A percentile compares a stretch with the other conserved stretches of the same genome.
phyloP scores from a whole-genome alignment of 2,888 invertebrate species.

The Ophonus ardosiacus region DNA sequence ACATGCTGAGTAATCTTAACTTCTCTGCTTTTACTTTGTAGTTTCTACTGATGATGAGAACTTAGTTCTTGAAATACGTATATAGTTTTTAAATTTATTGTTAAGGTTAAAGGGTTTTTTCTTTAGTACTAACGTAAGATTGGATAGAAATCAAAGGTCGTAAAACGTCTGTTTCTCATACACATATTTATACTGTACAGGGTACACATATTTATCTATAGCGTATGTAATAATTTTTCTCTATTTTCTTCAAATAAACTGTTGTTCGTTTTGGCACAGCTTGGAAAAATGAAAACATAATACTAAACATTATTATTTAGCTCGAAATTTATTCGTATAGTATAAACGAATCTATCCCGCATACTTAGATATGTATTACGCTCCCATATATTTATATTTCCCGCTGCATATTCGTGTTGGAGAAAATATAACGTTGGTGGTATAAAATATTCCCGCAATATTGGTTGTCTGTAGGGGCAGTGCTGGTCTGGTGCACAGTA shows the following conservation, averaged over 20 bases:
- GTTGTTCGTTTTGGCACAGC: background rate
- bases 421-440: conserved; percentile 4
- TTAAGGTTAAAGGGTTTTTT: no score
- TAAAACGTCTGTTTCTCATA: no score
- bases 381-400: conserved; percentile 13
- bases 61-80: no score
- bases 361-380: conserved; percentile 9
- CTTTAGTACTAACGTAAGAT: no score
- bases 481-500: conserved; percentile 1
- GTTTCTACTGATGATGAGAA: no score
- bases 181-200: no score
- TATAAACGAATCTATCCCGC: conserved; percentile 4
- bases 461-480: conserved; percentile 30
- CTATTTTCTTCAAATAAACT: background rate
- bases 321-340: background rate
- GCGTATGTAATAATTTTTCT: background rate
- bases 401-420: background rate
- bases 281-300: background rate
- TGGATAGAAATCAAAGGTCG: no score
- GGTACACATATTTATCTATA: no score
- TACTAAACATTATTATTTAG: background rate
- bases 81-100: no score
- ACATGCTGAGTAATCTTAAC: no score
- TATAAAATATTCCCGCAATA: conserved; percentile 36
- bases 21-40: no score